Base-by-base conservation (phyloP, 2,888 invertebrate species). In the Campoletis raptor region DNA sequence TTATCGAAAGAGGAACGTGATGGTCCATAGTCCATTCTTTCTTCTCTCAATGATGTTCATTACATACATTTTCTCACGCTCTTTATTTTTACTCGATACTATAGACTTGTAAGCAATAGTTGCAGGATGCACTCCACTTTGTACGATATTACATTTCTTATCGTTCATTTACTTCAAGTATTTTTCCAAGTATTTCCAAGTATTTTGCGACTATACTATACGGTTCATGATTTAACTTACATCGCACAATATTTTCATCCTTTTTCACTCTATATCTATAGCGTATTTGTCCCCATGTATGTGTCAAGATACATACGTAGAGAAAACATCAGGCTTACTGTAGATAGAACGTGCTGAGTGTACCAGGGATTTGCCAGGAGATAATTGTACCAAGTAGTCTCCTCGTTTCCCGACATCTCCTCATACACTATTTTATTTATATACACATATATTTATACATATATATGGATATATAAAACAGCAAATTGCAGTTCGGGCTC, bases 301-400 rank as follows among this genome's bases (percentile, higher is more conserved):
- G 37, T 66, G 18, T 24, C 40, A 24, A 54, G 52, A 36, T 78
- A 72, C 72, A 64, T 30, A 48, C 48, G 24, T 30, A n/a, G 15
- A 52, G 73, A 7, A 37, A 64, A 72, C 81, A 40, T 18, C 37
- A 57, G 42, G 72, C 21, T 83, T 82, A 73, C 80, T 77, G 83
- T 86, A 77, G 77, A 83, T 83, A 69, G 83, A 83, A 86, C 83
- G 67, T 77, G 83, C 80, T 66, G 85, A 76, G 80, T 80, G 80
- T 81, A 83, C 66, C 77, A 81, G 76, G 85, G 85, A 80, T 87
- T 87, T 87, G 80, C 84, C 72, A 57, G 54, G 73, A 83, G 87
- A 88, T 89, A 88, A 89, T 89, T 87, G 87, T 88, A 87, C 85
- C 81, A 76, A 73, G 87, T 85, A 76, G 72, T 85, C 78, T 74